phyloP scores from a whole-genome alignment of 1,140 invertebrate species.

The Amphibalanus amphitrite region DNA sequence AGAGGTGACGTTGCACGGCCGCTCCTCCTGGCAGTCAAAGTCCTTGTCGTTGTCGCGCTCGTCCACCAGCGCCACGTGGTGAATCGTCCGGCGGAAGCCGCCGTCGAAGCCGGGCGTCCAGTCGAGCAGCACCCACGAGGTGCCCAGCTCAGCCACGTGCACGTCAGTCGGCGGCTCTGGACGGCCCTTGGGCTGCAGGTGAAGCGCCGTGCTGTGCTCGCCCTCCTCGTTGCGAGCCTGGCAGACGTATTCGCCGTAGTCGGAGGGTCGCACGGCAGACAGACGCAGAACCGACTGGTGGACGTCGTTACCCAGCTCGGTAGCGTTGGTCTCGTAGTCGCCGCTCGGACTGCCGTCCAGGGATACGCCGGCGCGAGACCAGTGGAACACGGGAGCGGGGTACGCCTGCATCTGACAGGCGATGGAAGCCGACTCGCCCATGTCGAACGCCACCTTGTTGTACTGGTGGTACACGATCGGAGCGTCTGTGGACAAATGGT shows the following conservation, averaged over 20 bases:
- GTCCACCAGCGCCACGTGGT: conserved; percentile 41
- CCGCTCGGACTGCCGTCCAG: not conserved
- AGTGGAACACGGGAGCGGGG: conserved; percentile 79
- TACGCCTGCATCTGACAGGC: conserved; percentile 76
- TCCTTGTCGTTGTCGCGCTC: conserved; percentile 51
- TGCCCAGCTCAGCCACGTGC: conserved; percentile 20
- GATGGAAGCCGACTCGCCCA: conserved; percentile 62
- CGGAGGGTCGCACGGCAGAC: not conserved
- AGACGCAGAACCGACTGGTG: conserved; percentile 1
- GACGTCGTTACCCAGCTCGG: not conserved
- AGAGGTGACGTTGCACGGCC: conserved; percentile 68
- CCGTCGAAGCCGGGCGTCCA: conserved; percentile 84
- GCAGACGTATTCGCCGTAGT: not conserved
- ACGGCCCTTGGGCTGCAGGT: not conserved
- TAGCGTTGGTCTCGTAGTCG: not conserved
- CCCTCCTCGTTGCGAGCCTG: not conserved
- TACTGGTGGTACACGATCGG: conserved; percentile 67
- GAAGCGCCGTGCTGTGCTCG: not conserved
- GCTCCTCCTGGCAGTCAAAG: conserved; percentile 58
- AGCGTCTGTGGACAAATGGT: conserved; percentile 37
- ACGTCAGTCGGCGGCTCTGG: not conserved
- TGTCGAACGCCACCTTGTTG: conserved; percentile 72
- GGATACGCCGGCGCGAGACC: conserved; percentile 51
- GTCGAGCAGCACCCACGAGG: conserved; percentile 42
- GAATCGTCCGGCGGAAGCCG: conserved; percentile 63